These are phyloP conservation scores for Pycnonotus jocosus DNA, from an alignment of 2,113 vertebrate species.

Conservation along the genomic window DNA sequence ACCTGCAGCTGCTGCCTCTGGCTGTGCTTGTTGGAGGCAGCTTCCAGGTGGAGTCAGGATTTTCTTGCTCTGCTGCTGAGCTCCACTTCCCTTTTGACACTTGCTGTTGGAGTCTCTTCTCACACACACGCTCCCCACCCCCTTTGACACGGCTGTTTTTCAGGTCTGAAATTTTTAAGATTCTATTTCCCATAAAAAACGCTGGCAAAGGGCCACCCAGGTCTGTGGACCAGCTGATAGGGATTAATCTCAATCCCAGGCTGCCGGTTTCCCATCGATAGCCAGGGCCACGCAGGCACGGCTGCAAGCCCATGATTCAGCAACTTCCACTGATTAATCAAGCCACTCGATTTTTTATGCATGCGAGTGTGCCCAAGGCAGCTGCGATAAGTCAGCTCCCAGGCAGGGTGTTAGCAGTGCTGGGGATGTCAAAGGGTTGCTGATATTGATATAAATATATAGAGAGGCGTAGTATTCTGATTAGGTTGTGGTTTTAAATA, in stretches of 20 bases:
- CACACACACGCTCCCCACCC: not conserved
- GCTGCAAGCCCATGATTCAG: constrained; percentile 50
- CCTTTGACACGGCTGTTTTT: not conserved
- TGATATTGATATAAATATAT: constrained; percentile 39
- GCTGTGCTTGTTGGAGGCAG: not conserved
- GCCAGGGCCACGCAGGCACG: not conserved
- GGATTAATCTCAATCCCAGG: not conserved
- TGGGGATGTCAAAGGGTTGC: constrained; percentile 30
- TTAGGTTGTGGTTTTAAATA: constrained; percentile 30
- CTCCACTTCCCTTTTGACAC: not conserved
- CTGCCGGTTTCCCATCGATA: not conserved
- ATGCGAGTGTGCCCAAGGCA: constrained; percentile 40
- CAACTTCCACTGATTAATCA: constrained; percentile 48
- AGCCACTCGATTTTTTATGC: constrained; percentile 32
- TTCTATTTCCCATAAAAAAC: not conserved
- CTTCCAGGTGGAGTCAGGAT: not conserved
- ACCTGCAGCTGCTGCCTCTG: not conserved
- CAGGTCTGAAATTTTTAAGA: not conserved
- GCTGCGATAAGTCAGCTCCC: not conserved
- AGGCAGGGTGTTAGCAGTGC: constrained; percentile 34
- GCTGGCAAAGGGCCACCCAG: not conserved
- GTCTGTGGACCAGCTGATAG: not conserved
- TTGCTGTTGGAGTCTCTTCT: not conserved
- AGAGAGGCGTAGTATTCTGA: not conserved
- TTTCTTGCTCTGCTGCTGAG: not conserved